Evolutionary conservation across 2,113 vertebrate species (phyloP).

Genomic region (Microcebus lehilahytsara): DNA sequence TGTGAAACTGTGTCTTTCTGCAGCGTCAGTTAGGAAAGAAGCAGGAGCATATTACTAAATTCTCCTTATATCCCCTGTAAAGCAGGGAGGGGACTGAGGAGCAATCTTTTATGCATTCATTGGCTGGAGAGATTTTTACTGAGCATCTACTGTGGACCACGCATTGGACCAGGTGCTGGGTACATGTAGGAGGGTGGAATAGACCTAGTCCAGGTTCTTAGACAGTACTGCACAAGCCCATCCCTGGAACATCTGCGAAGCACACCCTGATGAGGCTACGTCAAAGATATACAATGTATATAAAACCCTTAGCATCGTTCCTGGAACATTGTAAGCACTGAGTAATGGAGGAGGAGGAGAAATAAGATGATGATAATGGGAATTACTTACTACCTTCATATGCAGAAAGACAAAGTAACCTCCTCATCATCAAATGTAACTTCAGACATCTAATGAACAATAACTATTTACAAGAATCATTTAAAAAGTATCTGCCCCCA

Average conservation of each 20-base stretch:
- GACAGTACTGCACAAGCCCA: not conserved
- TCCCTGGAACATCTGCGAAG: not conserved
- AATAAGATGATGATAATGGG: not conserved
- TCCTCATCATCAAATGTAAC: not conserved
- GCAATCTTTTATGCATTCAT: not conserved
- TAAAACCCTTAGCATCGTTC: not conserved
- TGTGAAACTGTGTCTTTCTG: not conserved
- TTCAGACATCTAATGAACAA: constrained; percentile 61
- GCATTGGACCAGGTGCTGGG: not conserved
- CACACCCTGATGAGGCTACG: not conserved
- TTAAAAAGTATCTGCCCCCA: constrained; percentile 22
- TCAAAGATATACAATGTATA: not conserved
- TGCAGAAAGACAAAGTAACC: not conserved
- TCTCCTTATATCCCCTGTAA: not conserved
- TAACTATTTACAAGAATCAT: constrained; percentile 51
- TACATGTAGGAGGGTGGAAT: not conserved
- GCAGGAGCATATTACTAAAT: not conserved
- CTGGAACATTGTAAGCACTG: not conserved
- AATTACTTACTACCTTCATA: not conserved
- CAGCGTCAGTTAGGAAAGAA: not conserved
- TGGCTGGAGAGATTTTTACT: not conserved
- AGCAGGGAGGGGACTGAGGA: too few relatives aligned
- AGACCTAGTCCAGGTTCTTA: not conserved
- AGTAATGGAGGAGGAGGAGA: not conserved
- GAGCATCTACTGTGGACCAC: not conserved